phyloP scores from a whole-genome alignment of 2,113 vertebrate species.

The Pollimyrus isidori region DNA sequence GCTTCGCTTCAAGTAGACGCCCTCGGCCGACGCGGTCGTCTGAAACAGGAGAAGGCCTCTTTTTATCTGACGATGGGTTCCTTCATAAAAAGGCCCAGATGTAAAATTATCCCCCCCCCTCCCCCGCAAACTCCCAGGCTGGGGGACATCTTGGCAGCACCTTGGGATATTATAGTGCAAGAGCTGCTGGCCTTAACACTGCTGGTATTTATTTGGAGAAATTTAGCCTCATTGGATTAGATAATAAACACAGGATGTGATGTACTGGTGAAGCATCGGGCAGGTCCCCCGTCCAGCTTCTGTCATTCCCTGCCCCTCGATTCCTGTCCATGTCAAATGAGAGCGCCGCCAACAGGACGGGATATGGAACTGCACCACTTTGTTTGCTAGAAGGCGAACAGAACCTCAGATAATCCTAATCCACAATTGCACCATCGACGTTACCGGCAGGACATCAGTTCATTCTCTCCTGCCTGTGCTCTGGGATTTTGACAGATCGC shows the following conservation, averaged over 20 bases:
- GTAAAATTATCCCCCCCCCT: not conserved
- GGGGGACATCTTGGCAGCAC: not conserved
- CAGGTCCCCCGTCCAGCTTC: not conserved
- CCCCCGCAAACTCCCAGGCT: not conserved
- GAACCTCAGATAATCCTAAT: not conserved
- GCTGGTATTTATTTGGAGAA: not conserved
- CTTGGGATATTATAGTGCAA: not conserved
- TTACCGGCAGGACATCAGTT: not conserved
- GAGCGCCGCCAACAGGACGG: not conserved
- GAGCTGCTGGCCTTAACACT: not conserved
- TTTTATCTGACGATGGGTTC: not conserved
- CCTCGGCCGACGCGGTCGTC: not conserved
- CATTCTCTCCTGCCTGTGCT: not conserved
- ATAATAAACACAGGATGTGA: not conserved
- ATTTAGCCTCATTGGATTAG: not conserved
- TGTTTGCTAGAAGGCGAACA: not conserved
- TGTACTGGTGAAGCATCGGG: not conserved
- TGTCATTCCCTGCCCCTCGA: not conserved
- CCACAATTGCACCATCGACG: not conserved
- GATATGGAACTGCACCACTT: not conserved
- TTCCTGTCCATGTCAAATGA: not conserved
- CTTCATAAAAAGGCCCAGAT: slow-evolving; percentile 6
- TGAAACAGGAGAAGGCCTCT: not conserved
- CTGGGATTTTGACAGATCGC: not conserved
- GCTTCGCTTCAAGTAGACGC: not conserved